Base-by-base conservation (phyloP, 2,888 invertebrate genomes). In the Sarcophaga carnaria region DNA sequence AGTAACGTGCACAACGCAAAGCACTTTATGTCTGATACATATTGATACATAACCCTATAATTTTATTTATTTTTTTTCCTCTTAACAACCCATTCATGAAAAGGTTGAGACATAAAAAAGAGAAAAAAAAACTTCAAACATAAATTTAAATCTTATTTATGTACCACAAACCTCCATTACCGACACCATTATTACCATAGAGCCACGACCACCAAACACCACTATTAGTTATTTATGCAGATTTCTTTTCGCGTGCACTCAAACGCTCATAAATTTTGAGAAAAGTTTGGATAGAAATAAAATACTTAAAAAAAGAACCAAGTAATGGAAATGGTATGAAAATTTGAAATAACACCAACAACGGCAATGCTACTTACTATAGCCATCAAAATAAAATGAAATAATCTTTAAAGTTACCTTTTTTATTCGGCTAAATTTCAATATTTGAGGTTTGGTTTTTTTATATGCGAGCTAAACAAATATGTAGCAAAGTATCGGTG, bases 211-310 rank as follows among this genome's bases (percentile, higher is more conserved):
- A 78, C 78, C 71, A 78, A 49, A 72, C 6, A 74, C 76, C 81
- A 69, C 80, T 71, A 45, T 70, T 74, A 74, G 81, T 81, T 77
- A 77, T 85, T 85, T 85, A 69, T 85, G 74, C 64, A 63, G 25
- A 78, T 70, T 78, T 70, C 71, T 66, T 77, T 12, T 37, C 37
- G 37, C 66, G 72, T 83, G 67, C 63, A 77, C 77, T 83, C 77
- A 83, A 80, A 86, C 76, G 59, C 80, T 86, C 83, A 81, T 86
- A 86, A 86, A 86, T 86, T 76, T 80, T 25, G 17, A 77, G 37
- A 37, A 83, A 83, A 80, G 76, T 86, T 86, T 83, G 75, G 76
- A 83, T 77, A 49, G 80, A 72, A 79, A 77, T 80, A 83, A 77
- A 77, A 71, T 60, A 64, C 45, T 37, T 37, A 37, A 37, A 37